Evolutionary conservation across 2,888 invertebrate species (phyloP), one percentile per base, ranked within the genome.

Genomic region (Magallana nippona): DNA sequence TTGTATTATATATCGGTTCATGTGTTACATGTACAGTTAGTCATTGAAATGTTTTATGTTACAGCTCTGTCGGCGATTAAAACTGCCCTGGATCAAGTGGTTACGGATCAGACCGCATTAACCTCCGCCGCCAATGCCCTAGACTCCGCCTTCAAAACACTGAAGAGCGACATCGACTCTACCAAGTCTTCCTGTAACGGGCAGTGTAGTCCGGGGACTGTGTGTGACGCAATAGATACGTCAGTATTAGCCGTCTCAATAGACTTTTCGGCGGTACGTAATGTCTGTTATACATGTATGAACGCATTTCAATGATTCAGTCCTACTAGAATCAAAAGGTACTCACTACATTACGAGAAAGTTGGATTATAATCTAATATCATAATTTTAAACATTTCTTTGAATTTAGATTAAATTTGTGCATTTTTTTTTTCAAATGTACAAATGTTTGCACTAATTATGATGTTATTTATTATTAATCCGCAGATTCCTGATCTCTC

Each of bases 221-320:
- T 88, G 1, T 89, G 89, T 83, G 86, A 87, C 17, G 84, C 84
- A 13, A 83, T 89, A 58, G 87, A 88, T 58, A 87, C 88, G 2
- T 84, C 86, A 2, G 60, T 78, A 0, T 81, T 89, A 55, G 79
- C 86, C 15, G 85, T 87, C 22, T 60, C 79, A 11, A 87, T 86
- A 0, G 89, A 89, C 80, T 89, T 89, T 44, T 87, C 87, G 44
- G 81, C 87, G 56, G 89, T 89, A 86, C 77, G 85, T 81, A 22
- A 8, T 44, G 44, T 44, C 44, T 44, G 44, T 44, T 44, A 32
- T 32, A 32, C 32, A 32, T 32, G 3, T 1, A 32, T 32, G 3
- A 32, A 32, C 32, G 32, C 32, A 32, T 32, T 3, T 32, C 32
- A 32, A n/a, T 32, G 44, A 44, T 44, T 44, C 44, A 44, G 44